Base-by-base conservation (phyloP, 2,797 vertebrate genomes). In the Hydrophis major region DNA sequence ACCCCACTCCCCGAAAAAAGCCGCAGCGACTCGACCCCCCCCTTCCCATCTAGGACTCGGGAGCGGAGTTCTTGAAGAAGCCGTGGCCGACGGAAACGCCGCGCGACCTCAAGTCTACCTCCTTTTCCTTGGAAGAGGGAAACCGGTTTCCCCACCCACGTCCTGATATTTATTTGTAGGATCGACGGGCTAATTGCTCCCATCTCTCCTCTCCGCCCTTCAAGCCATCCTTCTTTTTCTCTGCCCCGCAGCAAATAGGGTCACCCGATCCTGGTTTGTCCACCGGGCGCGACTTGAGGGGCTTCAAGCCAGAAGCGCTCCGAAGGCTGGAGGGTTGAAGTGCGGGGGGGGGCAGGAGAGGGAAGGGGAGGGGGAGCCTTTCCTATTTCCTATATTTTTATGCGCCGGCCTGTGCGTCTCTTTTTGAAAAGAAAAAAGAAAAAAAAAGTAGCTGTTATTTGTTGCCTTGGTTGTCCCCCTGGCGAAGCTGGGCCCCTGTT, bases 401-500 rank as follows among this genome's bases (percentile, higher is more conserved):
- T 37, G 2, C 4, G 27, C 14, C 50, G 7, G 11, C 42, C 28
- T 74, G 47, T 11, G 10, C 13, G 6, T 96, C 95, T 96, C 97
- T 97, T 97, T 96, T 96, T 16, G 47, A 47, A 3, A 12, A 1
- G 11, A 7, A 20, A 3, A 78, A 3, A 12, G 1, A 25, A 7
- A 20, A 3, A 97, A 69, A 97, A 94, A 95, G 97, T 93, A 95
- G 96, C 97, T 96, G 97, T 96, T 97, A 95, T 97, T 96, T 97
- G 97, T 97, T 95, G 96, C 95, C 95, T 94, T 94, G 96, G 94
- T 96, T 95, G 96, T 97, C 97, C 97, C 96, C 97, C 96, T 95
- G 94, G 96, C 97, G 96, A 96, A 97, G 97, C 97, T 95, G 96
- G 95, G 97, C 97, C 97, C 60, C 97, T 98, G 97, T 97, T 98